phyloP scores from a whole-genome alignment of 2,888 invertebrate genomes.

The Melanophora roralis region DNA sequence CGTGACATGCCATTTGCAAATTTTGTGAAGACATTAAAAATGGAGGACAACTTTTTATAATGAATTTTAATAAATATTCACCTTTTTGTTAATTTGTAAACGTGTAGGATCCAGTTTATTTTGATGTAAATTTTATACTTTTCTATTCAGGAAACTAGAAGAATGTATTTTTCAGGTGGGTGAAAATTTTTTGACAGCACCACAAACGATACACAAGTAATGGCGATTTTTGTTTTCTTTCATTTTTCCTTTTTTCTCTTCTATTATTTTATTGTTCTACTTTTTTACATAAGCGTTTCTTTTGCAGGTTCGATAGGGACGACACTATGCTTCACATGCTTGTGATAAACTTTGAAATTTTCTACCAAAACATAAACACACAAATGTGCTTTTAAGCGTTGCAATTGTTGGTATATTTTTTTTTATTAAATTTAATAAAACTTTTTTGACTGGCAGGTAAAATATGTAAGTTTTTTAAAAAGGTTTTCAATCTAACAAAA shows the following conservation, averaged over 20 bases:
- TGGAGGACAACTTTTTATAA: too few species aligned
- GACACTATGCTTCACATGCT: conserved; percentile 40
- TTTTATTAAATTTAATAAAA: too few species aligned
- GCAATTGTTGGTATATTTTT: background rate
- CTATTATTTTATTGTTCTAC: background rate
- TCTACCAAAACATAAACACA: conserved; percentile 33
- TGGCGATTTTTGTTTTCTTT: conserved; percentile 32
- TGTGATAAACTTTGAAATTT: conserved; percentile 30
- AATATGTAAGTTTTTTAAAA: too few species aligned
- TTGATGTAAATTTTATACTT: background rate
- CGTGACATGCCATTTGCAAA: conserved; percentile 3
- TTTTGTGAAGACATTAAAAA: conserved; percentile 15
- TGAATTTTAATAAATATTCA: background rate
- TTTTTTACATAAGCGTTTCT: conserved; percentile 15
- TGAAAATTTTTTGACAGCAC: conserved; percentile 41
- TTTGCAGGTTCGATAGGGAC: conserved; percentile 42
- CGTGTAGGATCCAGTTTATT: background rate
- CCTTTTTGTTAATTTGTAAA: background rate
- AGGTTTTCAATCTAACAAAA: too few species aligned
- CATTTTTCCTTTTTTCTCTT: background rate
- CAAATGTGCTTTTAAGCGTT: conserved; percentile 45
- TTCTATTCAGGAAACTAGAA: background rate
- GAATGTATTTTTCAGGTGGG: conserved; percentile 22
- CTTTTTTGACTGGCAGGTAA: too few species aligned
- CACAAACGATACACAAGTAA: conserved; percentile 40